Evolutionary conservation across 2,113 vertebrate genomes (phyloP).

Genomic region (Hippopotamus amphibius): DNA sequence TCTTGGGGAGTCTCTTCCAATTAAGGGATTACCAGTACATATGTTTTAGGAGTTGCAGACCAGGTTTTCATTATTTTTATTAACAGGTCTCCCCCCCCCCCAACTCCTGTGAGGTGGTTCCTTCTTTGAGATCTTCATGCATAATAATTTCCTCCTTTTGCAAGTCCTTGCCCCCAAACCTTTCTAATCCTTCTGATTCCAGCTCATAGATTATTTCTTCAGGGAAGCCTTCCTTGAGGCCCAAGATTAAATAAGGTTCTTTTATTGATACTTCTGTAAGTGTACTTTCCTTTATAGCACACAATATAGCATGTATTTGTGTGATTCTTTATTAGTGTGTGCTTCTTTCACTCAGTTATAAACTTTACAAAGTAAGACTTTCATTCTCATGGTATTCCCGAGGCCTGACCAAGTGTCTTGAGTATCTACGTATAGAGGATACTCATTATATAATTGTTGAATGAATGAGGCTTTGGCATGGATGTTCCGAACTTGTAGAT

Average conservation of each 20-base stretch:
- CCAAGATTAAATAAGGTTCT: slow-evolving; percentile 5
- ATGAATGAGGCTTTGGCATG: background rate
- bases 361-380: background rate
- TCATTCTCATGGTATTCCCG: background rate
- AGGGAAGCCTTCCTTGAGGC: slow-evolving; percentile 33
- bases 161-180: background rate
- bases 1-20: background rate
- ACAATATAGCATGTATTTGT: background rate
- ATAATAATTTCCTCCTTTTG: background rate
- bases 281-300: slow-evolving; percentile 11
- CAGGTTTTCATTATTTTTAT: slow-evolving; percentile 58
- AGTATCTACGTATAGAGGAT: background rate
- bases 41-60: slow-evolving; percentile 16
- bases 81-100: background rate
- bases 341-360: background rate
- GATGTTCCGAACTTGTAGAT: background rate
- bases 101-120: slow-evolving; percentile 2
- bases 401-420: slow-evolving; percentile 4
- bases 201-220: slow-evolving; percentile 18
- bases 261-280: background rate
- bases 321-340: background rate
- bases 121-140: slow-evolving; percentile 57
- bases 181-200: slow-evolving; percentile 15
- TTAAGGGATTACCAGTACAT: slow-evolving; percentile 4
- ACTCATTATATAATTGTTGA: slow-evolving; percentile 43